Evolutionary conservation across 2,113 vertebrate genomes (phyloP), one percentile per base, ranked within the genome.

Genomic region (Neogale vison): DNA sequence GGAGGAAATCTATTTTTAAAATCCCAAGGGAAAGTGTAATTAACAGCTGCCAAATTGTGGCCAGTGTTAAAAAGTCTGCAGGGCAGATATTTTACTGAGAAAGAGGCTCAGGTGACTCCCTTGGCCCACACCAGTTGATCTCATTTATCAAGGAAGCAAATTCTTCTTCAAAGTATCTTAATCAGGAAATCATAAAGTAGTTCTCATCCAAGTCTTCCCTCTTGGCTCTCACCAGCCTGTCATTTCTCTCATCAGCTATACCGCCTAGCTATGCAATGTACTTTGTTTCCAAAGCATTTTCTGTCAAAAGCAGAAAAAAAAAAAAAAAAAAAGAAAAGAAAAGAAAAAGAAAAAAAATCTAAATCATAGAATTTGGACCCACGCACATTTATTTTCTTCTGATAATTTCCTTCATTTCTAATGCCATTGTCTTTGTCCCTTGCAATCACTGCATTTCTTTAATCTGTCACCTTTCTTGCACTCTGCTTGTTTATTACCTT

Each of bases 11-110:
- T 39, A 65, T 71, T 96, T 77, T 81, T 29, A 29, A 86, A 88
- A 92, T 50, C 65, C 29, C 63, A 93, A 91, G 31, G 11, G 90
- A 93, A 93, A 93, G n/a, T 57, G 34, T 59, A 77, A 95, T 95
- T 77, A 96, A 39, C 72, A 34, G 31, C 55, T 85, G 4, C 17
- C 5, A 88, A 80, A 36, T 31, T 83, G 11, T 34, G 17, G 20
- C 14, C 50, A 10, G 55, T 69, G 7, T 8, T 90, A 9, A 63
- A 31, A 15, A 55, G 15, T 61, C 92, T 57, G 3, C 26, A 59
- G 59, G 47, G 83, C 36, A 74, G 69, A 47, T 96, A 65, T 71
- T 87, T 79, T 45, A 88, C 83, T 52, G 47, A 57, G 79, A 42
- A 59, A 31, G 10, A 79, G 4, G 67, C 29, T 88, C 63, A 45